phyloP scores from a whole-genome alignment of 2,888 invertebrate genomes.

The Eulithis testata region DNA sequence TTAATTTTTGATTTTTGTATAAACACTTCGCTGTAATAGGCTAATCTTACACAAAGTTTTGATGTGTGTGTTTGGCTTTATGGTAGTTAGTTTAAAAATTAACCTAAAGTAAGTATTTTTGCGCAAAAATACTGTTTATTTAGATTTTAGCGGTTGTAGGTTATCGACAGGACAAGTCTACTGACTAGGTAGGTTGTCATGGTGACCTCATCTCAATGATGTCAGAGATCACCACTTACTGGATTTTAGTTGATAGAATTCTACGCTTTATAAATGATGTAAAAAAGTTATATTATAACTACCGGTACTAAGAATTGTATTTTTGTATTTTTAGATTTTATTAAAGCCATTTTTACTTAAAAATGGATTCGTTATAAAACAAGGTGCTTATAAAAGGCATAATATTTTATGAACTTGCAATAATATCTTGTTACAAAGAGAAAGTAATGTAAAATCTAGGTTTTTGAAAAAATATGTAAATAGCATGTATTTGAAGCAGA shows the following conservation, averaged over 20 bases:
- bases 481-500: constrained; percentile 11
- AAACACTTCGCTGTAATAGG: no score
- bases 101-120: not conserved
- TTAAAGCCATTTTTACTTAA: not conserved
- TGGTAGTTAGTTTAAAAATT: no score
- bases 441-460: constrained; percentile 2
- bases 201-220: constrained; percentile 18
- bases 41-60: no score
- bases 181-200: not conserved
- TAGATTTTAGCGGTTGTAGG: not conserved
- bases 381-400: constrained; percentile 4
- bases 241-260: no score
- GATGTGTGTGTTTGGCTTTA: no score
- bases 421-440: no score
- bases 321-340: not conserved
- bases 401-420: not conserved
- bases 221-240: no score
- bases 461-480: constrained; percentile 2
- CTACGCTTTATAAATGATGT: no score
- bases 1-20: no score
- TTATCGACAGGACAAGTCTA: constrained; percentile 2
- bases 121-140: constrained; percentile 1
- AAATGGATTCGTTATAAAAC: no score
- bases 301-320: no score
- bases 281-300: no score